Evolutionary conservation across 2,888 invertebrate genomes (phyloP), one percentile per base, ranked within the genome.

Genomic region (Lepeophtheirus nordmannii): DNA sequence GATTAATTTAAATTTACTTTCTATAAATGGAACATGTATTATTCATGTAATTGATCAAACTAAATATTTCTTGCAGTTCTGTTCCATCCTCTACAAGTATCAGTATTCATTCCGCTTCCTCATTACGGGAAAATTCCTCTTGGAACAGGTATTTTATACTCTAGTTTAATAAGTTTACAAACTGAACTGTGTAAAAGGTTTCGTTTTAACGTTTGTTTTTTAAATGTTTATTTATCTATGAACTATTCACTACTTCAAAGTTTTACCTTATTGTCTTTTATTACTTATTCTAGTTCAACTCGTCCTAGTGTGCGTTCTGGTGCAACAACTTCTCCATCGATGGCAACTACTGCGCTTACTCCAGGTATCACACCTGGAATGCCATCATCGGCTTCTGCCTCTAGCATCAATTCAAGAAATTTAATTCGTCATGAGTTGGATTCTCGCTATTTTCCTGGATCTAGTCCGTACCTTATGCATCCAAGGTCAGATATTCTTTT

Each of bases 81-180:
- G 53, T 46, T 46, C 53, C 53, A 46, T 46, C 53, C 53, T 46
- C 53, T 17, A 46, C 53, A 46, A 46, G 53, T 46, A 46, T 46
- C 53, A 46, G 53, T 46, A 46, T 46, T 46, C 53, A 46, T 46
- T 46, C 53, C 53, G 53, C 53, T 46, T 46, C 53, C 53, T 46
- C 53, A 46, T 17, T 46, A n/a, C 2, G 53, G 17, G 53, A 17
- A 46, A 17, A 46, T n/a, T n/a, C 53, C 53, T 17, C 53, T 46
- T 8, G 53, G 53, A 46, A 46, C 53, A 46, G 17, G 53, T 46
- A 46, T 14, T 14, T n/a, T 30, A 7, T 7, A 30, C 30, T 30
- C 7, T 7, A 30, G 7, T 30, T 30, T 30, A 30, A 30, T 5
- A 30, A 30, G 7, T 30, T 30, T 30, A 7, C 30, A 30, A 30